Percentiles rank a stretch among this genome's conserved stretches.
These are phyloP conservation scores for Columba livia DNA, from an alignment of 2,113 vertebrate genomes.

Conservation along the genomic window DNA sequence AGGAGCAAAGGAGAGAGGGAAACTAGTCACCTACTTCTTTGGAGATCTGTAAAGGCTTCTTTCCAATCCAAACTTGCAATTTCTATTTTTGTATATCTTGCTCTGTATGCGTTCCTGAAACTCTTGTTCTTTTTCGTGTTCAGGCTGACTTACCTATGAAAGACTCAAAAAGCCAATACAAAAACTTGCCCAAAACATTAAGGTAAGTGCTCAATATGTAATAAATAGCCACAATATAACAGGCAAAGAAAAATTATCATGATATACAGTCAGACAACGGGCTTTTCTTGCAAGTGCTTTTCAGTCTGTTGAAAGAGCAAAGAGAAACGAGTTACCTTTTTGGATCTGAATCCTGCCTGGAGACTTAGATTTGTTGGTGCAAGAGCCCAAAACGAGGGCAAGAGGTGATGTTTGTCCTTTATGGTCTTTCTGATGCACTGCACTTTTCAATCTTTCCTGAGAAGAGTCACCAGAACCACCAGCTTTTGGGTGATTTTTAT, in stretches of 20 bases:
- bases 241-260: background rate
- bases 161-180: background rate
- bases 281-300: background rate
- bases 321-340: background rate
- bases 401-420: background rate
- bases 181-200: background rate
- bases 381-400: background rate
- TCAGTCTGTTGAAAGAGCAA: background rate
- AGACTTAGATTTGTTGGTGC: background rate
- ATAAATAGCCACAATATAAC: background rate
- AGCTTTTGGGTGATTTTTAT: background rate
- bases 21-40: background rate
- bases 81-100: background rate
- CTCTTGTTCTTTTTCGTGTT: background rate
- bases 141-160: background rate
- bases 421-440: accelerated
- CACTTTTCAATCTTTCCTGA: background rate
- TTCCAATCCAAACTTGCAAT: background rate
- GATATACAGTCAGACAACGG: background rate
- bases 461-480: background rate
- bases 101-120: accelerated
- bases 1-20: background rate
- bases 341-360: background rate
- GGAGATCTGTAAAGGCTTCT: background rate
- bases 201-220: background rate